phyloP scores from a whole-genome alignment of 2,797 vertebrate species.

The Rallus crepitans region DNA sequence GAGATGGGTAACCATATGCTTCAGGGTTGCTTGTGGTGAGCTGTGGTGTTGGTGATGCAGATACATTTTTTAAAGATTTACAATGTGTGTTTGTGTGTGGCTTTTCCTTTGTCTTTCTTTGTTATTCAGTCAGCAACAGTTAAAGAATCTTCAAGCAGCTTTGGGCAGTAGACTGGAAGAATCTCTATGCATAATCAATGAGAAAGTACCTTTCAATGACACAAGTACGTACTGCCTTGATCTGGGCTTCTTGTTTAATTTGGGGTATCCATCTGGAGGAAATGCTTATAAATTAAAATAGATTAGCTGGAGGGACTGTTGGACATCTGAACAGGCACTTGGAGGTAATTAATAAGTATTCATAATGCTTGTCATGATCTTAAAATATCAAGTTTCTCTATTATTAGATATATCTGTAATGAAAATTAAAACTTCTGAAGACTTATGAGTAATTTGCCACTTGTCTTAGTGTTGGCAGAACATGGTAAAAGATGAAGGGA shows the following conservation, averaged over 20 bases:
- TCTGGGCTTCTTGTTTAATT: not conserved
- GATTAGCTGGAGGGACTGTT: not conserved
- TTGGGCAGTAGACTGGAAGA: slow-evolving; percentile 93
- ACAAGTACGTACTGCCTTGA: slow-evolving; percentile 88
- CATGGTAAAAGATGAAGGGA: not conserved
- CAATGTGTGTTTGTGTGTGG: not conserved
- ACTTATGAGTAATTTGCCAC: not conserved
- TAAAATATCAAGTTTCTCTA: not conserved
- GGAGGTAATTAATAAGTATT: not conserved
- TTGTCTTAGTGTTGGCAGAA: not conserved
- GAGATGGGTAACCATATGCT: not conserved
- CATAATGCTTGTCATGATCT: not conserved
- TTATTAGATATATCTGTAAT: not conserved
- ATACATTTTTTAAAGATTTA: slow-evolving; percentile 18
- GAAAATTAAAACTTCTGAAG: not conserved
- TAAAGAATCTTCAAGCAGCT: slow-evolving; percentile 93
- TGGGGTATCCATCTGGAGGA: not conserved
- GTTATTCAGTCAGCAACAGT: slow-evolving; percentile 91
- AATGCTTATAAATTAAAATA: not conserved
- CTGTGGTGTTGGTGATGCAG: not conserved
- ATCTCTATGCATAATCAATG: slow-evolving; percentile 93
- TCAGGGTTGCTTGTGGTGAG: not conserved
- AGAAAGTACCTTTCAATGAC: slow-evolving; percentile 99
- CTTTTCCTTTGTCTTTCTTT: slow-evolving; percentile 42
- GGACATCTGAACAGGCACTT: not conserved